Evolutionary conservation across 2,113 vertebrate species (phyloP).

Genomic region (Castor canadensis): DNA sequence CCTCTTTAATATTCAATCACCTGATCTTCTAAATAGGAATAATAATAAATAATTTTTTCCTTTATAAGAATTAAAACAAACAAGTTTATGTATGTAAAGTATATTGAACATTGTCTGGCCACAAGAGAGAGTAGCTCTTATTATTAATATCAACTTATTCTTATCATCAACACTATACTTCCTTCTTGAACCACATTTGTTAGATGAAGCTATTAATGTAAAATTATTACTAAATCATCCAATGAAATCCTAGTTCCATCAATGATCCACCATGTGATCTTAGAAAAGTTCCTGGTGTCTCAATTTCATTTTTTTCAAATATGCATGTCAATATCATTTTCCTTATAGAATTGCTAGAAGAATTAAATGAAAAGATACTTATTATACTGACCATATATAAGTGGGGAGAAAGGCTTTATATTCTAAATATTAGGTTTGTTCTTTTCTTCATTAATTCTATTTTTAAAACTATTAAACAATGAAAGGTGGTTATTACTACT

Average conservation of each 20-base stretch:
- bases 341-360: not conserved
- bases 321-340: not conserved
- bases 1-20: not conserved
- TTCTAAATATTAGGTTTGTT: not conserved
- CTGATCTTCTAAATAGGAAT: not conserved
- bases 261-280: not conserved
- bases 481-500: not conserved
- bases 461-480: slow-evolving; percentile 4
- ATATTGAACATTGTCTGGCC: fast-evolving
- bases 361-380: not conserved
- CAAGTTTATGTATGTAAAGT: not conserved
- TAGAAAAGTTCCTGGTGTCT: not conserved
- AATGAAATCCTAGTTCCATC: not conserved
- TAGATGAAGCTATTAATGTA: not conserved
- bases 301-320: not conserved
- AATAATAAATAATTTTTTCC: not conserved
- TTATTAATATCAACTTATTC: not conserved
- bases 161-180: not conserved
- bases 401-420: not conserved
- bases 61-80: not conserved
- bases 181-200: not conserved
- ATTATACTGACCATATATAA: not conserved
- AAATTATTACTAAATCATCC: not conserved
- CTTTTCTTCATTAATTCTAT: not conserved
- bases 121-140: not conserved